Evolutionary conservation across 1,140 invertebrate genomes (phyloP), one percentile per base, ranked within the genome.

Genomic region (Zaprionus vittiger): DNA sequence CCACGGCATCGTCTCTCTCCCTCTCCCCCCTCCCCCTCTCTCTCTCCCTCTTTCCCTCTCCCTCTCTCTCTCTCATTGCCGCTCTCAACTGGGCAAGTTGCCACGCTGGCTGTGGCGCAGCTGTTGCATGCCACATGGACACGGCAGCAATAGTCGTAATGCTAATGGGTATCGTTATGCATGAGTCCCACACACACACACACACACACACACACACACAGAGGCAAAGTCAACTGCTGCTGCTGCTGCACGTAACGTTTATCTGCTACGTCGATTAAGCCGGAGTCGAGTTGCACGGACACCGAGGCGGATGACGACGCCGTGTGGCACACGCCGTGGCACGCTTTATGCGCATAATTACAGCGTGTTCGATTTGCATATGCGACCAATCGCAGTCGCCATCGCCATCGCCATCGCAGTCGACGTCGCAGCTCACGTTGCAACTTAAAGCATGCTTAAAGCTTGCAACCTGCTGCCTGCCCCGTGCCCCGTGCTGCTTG

Each of bases 311-410:
- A 41, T 55, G 41, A 17, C 41, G 41, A 12, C 37, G 14, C 12
- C 41, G 20, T 24, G 47, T 52, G 47, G 20, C 47, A 24, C 47
- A 47, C 47, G 20, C 47, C 47, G 47, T 52, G 60, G 49, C 67
- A 57, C 52, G 72, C 71, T 75, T 89, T 89, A 89, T 89, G 84
- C 75, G 79, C 84, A 89, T 89, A 89, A 89, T 89, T 89, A 81
- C 67, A 76, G 56, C 61, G 61, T 56, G 52, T 57, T 71, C 73
- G 59, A 89, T 83, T 83, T 89, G 55, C 84, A 84, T 89, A 89
- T 90, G 79, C 81, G 71, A 61, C 68, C 80, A 66, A 83, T 83
- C 71, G 73, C 31, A 66, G 67, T 63, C 52, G 52, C 52, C 52
- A 17, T 44, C 41, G 41, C 15, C 2, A 7, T 31, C 1, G 26